Evolutionary conservation across 1,140 invertebrate genomes (phyloP), one percentile per base, ranked within the genome.

Genomic region (Planococcus citri): DNA sequence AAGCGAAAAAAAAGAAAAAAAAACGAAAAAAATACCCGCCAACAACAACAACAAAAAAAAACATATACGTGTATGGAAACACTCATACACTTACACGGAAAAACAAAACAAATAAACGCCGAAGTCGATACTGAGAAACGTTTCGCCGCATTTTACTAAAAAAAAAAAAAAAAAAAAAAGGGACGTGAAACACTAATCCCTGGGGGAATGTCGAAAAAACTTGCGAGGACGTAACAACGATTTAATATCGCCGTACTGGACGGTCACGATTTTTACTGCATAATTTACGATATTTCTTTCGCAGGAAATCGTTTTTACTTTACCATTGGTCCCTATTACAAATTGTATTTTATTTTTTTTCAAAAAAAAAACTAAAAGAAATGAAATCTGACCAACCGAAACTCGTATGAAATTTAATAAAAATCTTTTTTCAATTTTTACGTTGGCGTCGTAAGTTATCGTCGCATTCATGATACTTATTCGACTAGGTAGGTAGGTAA

Each of bases 201-300:
- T 64, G 21, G 60, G 60, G 60, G 25, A 64, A 64, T 64, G 60
- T 64, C 25, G 60, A 27, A 64, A 64, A 64, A 64, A 64, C 60
- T 64, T 64, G 60, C 60, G 60, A 64, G 60, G 60, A 64, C 60
- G 60, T 64, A 64, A 64, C 60, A 64, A 64, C 60, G 60, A 64
- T 64, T 64, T 64, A 64, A 64, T 64, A 64, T 64, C 60, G 60
- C 22, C 21, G 25, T 64, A 64, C 60, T 20, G 60, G 25, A 64
- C 60, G 60, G 60, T 64, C 60, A 64, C 60, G 60, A 64, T 64
- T 64, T 64, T 24, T 64, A 64, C 22, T 64, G 60, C 60, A 64
- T 64, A 64, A 64, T 64, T 64, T 64, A 64, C 60, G 60, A 64
- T 64, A 25, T 64, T 64, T 25, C 25, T 64, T 64, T 64, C 20